These are phyloP conservation scores for Prionace glauca DNA, from an alignment of 2,797 vertebrate species.

Conservation along the genomic window DNA sequence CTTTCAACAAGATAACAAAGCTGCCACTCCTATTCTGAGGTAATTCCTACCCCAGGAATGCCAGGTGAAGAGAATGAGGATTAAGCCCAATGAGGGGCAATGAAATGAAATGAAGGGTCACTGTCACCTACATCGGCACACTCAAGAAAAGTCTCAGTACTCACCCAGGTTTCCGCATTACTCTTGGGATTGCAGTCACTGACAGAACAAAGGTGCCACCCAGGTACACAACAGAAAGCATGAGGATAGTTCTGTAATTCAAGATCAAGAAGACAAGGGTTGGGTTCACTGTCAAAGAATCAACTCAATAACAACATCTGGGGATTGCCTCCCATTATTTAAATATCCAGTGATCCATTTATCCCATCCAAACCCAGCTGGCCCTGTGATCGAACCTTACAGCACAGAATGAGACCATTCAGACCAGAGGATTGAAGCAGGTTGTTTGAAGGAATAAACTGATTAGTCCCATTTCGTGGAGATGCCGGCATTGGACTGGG, in stretches of 20 bases:
- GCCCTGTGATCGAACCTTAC: not conserved
- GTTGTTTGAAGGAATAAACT: not conserved
- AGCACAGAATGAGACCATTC: not conserved
- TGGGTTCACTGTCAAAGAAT: not conserved
- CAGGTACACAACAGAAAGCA: not conserved
- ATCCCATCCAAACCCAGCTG: not conserved
- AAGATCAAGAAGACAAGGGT: not conserved
- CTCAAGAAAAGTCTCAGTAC: not conserved
- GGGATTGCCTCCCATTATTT: not conserved
- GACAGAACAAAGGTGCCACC: not conserved
- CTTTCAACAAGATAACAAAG: not conserved
- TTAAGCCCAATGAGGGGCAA: not conserved
- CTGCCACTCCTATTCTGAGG: not conserved
- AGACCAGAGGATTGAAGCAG: too few species aligned
- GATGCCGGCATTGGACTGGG: too few species aligned
- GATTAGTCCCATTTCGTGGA: not conserved
- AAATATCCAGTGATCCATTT: not conserved
- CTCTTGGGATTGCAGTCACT: not conserved
- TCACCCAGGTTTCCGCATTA: not conserved
- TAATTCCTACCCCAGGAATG: not conserved
- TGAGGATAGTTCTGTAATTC: conserved; percentile 27
- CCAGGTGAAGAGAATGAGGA: not conserved
- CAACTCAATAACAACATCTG: not conserved
- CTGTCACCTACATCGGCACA: not conserved
- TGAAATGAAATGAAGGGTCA: not conserved